Base-by-base conservation (phyloP, 2,113 vertebrate species). In the Malurus melanocephalus region DNA sequence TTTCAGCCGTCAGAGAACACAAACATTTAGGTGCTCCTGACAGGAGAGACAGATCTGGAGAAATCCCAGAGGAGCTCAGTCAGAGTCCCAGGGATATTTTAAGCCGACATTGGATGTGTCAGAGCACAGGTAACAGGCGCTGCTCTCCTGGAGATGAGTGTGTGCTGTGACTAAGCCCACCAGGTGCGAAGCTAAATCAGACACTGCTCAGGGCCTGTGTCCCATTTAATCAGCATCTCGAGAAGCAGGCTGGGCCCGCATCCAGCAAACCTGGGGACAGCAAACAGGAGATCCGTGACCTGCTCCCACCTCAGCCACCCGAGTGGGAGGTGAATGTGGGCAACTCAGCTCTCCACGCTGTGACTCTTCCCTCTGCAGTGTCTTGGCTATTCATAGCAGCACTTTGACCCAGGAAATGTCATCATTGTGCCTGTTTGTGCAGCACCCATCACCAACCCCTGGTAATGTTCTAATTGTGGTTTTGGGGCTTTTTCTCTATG, bases 131-230 rank as follows among this genome's bases (percentile, higher is more conserved):
- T 95, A 94, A 61, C 77, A 81, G 77, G 60, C 66, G 33, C 66
- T 84, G 61, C 72, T 91, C 88, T 91, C 66, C 30, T 28, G 83
- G 86, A 79, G 92, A 93, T 88, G 83, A 88, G 66, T 18, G 13
- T 68, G n/a, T 57, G 48, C 42, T 72, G 89, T 95, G 94, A 92
- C 87, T 94, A 89, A 96, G 48, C 65, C 81, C 64, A 85, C 74
- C 81, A 93, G 75, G 76, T 91, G 66, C 0, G 2, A 86, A 83
- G 66, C 83, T 93, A 90, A 93, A 90, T 93, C 80, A 92, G 88
- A 88, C 30, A 61, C 62, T 43, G 77, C 93, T 93, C 30, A 61
- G 55, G 86, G 77, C 62, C 56, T 7, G 17, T 88, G 89, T 88
- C 88, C 86, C 77, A 73, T 69, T 87, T 81, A 93, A 93, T 95